Base-by-base conservation (phyloP, 2,888 invertebrate genomes). In the Erebia ligea region DNA sequence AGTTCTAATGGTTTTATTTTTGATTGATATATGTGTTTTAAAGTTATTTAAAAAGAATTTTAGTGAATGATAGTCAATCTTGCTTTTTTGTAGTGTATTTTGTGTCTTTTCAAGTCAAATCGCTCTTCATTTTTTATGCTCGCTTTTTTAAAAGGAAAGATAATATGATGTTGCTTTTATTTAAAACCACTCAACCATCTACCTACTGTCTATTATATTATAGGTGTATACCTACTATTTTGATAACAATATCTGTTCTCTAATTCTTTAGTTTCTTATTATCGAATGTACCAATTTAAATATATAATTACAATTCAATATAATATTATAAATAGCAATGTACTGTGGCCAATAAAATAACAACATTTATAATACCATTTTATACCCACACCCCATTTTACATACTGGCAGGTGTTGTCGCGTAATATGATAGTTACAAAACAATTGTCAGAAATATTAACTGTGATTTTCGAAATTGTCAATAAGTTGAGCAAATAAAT, bases 381-480 rank as follows among this genome's bases (percentile, higher is more conserved):
- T 93, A 82, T 93, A 93, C 93, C 92, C 92, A 87, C 86, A 90
- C 85, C 90, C 91, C 90, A 84, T 54, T 91, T 89, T 88, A 90
- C 84, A 89, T 90, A 89, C 86, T 83, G 90, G 84, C 87, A 84
- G 83, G 83, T 87, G 91, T 88, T 89, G 83, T 83, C 82, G 81
- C 89, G 90, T 91, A 90, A 89, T 89, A 85, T 81, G 87, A 87
- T 86, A 89, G 83, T 90, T 90, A 91, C 90, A 85, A 85, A 86
- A 84, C 86, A 90, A 88, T 85, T 91, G 92, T 92, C 92, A 91
- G 92, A 89, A 90, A 80, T 82, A 81, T 88, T 88, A 92, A 92
- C 93, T 92, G 93, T 93, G 93, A 93, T 93, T 93, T 91, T 92
- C 92, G 88, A 92, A 92, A 92, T 92, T 93, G 92, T 92, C 92